phyloP scores from a whole-genome alignment of 2,888 invertebrate species.

The Drosophila parthenogenetica region DNA sequence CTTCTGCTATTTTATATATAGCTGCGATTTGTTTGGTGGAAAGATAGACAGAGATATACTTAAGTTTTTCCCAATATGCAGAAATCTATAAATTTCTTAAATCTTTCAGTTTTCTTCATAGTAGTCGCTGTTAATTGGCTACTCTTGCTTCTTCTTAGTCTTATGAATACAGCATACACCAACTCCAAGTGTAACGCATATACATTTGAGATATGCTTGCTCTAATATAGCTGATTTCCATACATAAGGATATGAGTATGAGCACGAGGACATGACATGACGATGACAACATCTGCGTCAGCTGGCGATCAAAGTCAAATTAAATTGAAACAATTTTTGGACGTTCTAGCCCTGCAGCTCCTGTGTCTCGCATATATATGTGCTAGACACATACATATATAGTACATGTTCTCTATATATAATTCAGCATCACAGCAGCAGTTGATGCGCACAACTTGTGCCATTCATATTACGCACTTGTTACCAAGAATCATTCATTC shows the following conservation, averaged over 20 bases:
- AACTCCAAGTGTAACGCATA: not conserved
- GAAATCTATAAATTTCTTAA: too few species aligned
- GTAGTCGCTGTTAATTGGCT: too few species aligned
- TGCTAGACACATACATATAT: slow-evolving; percentile 5
- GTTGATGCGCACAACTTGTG: slow-evolving; percentile 37
- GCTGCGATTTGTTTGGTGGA: too few species aligned
- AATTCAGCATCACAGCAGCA: not conserved
- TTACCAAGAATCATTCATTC: slow-evolving; percentile 44
- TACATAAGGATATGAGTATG: slow-evolving; percentile 21
- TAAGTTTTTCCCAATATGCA: too few species aligned
- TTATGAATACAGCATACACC: too few species aligned
- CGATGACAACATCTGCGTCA: slow-evolving; percentile 68
- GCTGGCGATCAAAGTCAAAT: slow-evolving; percentile 80
- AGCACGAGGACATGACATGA: slow-evolving; percentile 58
- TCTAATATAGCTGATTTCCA: slow-evolving; percentile 56
- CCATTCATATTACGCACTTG: slow-evolving; percentile 51
- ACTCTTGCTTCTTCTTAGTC: too few species aligned
- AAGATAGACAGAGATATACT: too few species aligned
- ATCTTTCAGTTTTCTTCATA: too few species aligned
- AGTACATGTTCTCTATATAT: not conserved
- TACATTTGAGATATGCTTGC: slow-evolving; percentile 46
- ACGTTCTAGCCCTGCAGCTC: slow-evolving; percentile 13
- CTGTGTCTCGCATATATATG: not conserved
- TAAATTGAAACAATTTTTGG: slow-evolving; percentile 75
- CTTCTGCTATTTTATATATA: not conserved